Percentiles rank a stretch among this genome's conserved stretches.
Conservation (phyloP, 2,113 vertebrate genomes). For the Dipodomys merriami region DNA sequence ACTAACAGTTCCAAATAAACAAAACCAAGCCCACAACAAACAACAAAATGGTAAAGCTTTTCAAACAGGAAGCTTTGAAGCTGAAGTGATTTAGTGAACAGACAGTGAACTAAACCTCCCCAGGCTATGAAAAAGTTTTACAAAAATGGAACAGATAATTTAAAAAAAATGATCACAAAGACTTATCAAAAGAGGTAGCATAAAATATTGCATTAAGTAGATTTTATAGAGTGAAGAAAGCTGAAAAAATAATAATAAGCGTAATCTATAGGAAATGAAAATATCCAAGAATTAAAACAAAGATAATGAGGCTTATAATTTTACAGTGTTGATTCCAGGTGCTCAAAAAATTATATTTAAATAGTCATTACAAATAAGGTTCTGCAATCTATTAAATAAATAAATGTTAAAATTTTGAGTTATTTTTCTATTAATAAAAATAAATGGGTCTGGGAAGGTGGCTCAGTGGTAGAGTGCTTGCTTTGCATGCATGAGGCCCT, state of each 20-base stretch:
- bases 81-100: conserved; percentile 18
- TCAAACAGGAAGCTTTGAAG: neutral
- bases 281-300: conserved; percentile 44
- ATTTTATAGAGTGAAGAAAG: conserved; percentile 40
- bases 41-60: neutral
- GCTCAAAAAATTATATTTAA: conserved; percentile 22
- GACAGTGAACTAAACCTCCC: conserved; percentile 11
- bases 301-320: conserved; percentile 18
- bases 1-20: neutral
- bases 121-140: conserved; percentile 3
- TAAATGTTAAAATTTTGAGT: conserved; percentile 11
- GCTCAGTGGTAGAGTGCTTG: too few species aligned
- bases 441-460: neutral
- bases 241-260: conserved; percentile 45
- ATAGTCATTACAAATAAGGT: conserved; percentile 18
- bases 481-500: too few species aligned
- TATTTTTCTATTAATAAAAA: conserved; percentile 49
- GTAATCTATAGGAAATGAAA: conserved; percentile 54
- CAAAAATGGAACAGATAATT: conserved; percentile 26
- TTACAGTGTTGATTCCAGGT: conserved; percentile 5
- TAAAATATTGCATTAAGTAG: conserved; percentile 55
- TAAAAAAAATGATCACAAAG: conserved; percentile 38
- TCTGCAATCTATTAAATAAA: conserved; percentile 33
- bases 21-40: neutral
- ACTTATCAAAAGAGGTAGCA: neutral